A percentile compares a stretch with the other conserved stretches of the same genome.
Conservation (phyloP, 2,888 invertebrate genomes). For the Eristalis pertinax region DNA sequence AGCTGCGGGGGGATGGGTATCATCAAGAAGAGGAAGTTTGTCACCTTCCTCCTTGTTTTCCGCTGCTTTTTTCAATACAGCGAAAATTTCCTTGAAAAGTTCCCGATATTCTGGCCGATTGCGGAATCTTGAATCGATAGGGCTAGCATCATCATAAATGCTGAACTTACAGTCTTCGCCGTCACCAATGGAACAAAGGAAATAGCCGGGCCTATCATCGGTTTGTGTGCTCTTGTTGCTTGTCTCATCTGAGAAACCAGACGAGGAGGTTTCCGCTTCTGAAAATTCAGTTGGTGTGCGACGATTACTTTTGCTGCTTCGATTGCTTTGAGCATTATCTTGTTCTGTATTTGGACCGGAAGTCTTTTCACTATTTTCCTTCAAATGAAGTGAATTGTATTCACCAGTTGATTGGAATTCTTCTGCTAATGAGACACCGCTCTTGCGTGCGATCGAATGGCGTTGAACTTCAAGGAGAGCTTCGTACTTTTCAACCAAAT, state of each 20-base stretch:
- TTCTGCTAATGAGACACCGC: conserved; percentile 81
- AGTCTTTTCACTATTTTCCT: conserved; percentile 48
- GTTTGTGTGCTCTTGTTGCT: conserved; percentile 92
- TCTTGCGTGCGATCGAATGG: conserved; percentile 83
- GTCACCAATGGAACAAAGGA: conserved; percentile 91
- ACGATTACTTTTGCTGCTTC: conserved; percentile 82
- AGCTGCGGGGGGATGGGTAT: conserved; percentile 81
- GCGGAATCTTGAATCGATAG: conserved; percentile 90
- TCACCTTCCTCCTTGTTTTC: conserved; percentile 92
- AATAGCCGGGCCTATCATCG: conserved; percentile 89
- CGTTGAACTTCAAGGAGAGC: conserved; percentile 90
- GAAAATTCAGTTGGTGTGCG: conserved; percentile 91
- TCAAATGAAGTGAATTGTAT: conserved; percentile 80
- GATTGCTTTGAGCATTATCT: conserved; percentile 78
- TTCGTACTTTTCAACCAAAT: conserved; percentile 92
- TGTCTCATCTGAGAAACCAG: conserved; percentile 92
- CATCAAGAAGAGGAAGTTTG: conserved; percentile 87
- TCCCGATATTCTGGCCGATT: conserved; percentile 91
- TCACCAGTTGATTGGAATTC: conserved; percentile 89
- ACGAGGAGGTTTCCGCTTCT: conserved; percentile 92
- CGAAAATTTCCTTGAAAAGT: conserved; percentile 92
- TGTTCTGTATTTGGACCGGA: conserved; percentile 45
- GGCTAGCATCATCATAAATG: conserved; percentile 90
- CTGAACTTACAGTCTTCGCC: conserved; percentile 93
- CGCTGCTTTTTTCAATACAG: conserved; percentile 91